phyloP scores from a whole-genome alignment of 2,888 invertebrate genomes.

The Oeneis ivallda region DNA sequence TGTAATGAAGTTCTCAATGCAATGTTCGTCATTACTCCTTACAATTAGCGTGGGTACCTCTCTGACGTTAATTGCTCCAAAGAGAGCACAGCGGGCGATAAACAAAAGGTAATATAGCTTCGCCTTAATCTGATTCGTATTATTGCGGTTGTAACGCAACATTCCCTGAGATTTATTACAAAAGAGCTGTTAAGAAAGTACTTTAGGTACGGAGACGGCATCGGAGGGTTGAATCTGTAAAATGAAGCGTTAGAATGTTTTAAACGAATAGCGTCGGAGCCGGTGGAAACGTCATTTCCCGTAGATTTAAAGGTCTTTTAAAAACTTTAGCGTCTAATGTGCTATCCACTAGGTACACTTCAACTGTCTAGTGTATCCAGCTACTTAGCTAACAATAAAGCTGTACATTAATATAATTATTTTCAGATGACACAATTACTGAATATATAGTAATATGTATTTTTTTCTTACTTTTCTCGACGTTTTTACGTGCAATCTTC shows the following conservation, averaged over 20 bases:
- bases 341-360: no score
- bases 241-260: conserved; percentile 67
- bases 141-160: conserved; percentile 72
- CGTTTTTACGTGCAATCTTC: no score
- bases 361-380: no score
- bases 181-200: conserved; percentile 69
- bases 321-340: background rate
- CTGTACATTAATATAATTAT: no score
- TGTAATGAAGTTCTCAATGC: conserved; percentile 23
- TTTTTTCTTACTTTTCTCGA: no score
- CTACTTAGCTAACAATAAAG: no score
- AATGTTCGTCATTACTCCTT: conserved; percentile 30
- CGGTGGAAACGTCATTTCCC: background rate
- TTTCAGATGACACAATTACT: no score
- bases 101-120: conserved; percentile 64
- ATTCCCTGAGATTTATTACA: conserved; percentile 73
- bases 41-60: conserved; percentile 43
- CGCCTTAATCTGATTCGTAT: conserved; percentile 72
- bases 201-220: conserved; percentile 57
- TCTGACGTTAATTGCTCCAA: conserved; percentile 61
- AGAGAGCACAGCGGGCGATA: conserved; percentile 31
- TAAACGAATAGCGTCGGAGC: conserved; percentile 43
- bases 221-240: conserved; percentile 65
- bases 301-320: background rate
- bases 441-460: no score